Conservation (phyloP, 2,113 vertebrate genomes). For the Microcebus jonahi region DNA sequence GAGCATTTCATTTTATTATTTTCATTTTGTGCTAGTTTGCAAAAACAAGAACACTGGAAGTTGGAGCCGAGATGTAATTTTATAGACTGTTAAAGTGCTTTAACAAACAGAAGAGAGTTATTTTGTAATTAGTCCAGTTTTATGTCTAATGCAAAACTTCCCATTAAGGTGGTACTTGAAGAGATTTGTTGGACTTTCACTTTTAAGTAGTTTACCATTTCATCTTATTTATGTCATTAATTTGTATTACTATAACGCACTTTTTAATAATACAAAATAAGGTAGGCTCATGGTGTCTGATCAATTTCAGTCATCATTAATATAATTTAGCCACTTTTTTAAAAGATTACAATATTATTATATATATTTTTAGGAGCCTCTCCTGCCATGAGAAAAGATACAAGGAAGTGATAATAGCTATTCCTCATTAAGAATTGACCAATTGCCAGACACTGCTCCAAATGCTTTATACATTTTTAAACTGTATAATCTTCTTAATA, state of each 20-base stretch:
- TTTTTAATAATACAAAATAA: conserved; percentile 3
- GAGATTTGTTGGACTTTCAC: conserved; percentile 34
- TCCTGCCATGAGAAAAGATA: background rate
- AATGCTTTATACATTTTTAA: background rate
- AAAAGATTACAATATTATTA: background rate
- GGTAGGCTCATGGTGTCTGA: background rate
- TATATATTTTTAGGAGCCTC: background rate
- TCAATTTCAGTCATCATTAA: conserved; percentile 38
- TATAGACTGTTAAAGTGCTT: conserved; percentile 27
- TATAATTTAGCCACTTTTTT: conserved; percentile 35
- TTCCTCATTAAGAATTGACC: background rate
- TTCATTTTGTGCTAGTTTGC: background rate
- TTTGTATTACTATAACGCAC: background rate
- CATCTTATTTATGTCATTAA: conserved; percentile 37
- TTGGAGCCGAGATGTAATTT: background rate
- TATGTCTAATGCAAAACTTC: background rate
- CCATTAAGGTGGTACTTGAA: conserved; percentile 29
- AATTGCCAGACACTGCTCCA: background rate
- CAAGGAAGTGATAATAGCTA: background rate
- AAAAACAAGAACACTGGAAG: background rate
- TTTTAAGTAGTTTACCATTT: conserved; percentile 31
- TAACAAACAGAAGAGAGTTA: conserved; percentile 42
- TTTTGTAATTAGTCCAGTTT: conserved; percentile 51
- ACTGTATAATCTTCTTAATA: background rate
- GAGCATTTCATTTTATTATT: background rate